Percentiles rank a stretch among this genome's conserved stretches.
Evolutionary conservation across 2,113 vertebrate genomes (phyloP).

Genomic region (Nymphicus hollandicus): DNA sequence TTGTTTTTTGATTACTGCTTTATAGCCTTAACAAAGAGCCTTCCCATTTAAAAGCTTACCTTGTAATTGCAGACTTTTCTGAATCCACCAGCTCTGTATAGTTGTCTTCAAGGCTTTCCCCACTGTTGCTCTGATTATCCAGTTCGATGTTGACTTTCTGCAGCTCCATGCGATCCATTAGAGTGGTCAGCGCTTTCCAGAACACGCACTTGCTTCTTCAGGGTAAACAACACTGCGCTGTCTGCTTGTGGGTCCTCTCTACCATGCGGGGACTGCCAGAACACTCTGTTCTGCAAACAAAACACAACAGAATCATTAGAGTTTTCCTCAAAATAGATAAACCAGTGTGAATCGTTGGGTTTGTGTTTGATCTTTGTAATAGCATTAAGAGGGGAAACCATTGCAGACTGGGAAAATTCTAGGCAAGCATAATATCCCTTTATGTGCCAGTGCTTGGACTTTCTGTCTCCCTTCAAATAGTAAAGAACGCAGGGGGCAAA

Average conservation of each 20-base stretch:
- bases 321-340: slow-evolving; percentile 63
- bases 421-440: neutral
- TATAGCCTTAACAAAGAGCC: neutral
- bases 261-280: slow-evolving; percentile 46
- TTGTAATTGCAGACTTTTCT: slow-evolving; percentile 84
- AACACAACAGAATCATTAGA: slow-evolving; percentile 54
- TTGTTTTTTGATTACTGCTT: neutral
- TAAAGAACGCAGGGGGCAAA: neutral
- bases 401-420: slow-evolving; percentile 22
- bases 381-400: neutral
- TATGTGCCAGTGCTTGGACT: neutral
- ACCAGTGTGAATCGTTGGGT: slow-evolving; percentile 4
- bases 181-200: slow-evolving; percentile 62
- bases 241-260: slow-evolving; percentile 42
- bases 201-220: slow-evolving; percentile 52
- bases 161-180: slow-evolving; percentile 91
- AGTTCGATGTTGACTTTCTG: slow-evolving; percentile 84
- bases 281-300: slow-evolving; percentile 77
- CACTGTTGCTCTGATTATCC: slow-evolving; percentile 86
- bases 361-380: slow-evolving; percentile 29
- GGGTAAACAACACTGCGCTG: slow-evolving; percentile 64
- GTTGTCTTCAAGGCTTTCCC: slow-evolving; percentile 83
- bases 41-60: slow-evolving; percentile 67
- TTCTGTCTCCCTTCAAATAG: neutral
- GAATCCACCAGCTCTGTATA: slow-evolving; percentile 73